A percentile compares a stretch with the other conserved stretches of the same genome.
phyloP scores from a whole-genome alignment of 2,888 invertebrate species.

The Thera obeliscata region DNA sequence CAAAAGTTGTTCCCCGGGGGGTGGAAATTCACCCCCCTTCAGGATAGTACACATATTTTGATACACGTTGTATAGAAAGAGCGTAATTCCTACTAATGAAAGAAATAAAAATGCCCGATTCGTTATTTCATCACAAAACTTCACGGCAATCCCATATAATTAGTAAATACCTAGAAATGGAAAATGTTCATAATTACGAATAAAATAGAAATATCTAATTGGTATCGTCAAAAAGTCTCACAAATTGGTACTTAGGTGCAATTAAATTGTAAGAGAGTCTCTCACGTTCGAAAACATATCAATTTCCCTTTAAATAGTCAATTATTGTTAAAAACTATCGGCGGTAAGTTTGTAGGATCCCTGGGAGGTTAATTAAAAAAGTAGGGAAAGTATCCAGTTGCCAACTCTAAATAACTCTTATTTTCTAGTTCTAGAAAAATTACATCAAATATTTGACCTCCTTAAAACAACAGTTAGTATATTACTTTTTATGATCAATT shows the following conservation, averaged over 20 bases:
- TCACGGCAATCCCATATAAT: background rate
- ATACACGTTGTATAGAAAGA: too few relatives aligned
- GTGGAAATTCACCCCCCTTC: too few relatives aligned
- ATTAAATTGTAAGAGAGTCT: constrained; percentile 33
- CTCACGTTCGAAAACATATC: constrained; percentile 39
- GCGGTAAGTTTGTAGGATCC: constrained; percentile 38
- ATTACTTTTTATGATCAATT: too few relatives aligned
- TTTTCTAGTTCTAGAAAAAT: constrained; percentile 7
- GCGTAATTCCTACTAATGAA: background rate
- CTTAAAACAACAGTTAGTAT: too few relatives aligned
- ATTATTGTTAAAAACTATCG: constrained; percentile 43
- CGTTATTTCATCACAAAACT: constrained; percentile 5
- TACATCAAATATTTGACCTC: background rate
- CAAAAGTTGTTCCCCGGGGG: too few relatives aligned
- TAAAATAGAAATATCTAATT: constrained; percentile 20
- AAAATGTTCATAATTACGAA: background rate
- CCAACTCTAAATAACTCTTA: constrained; percentile 9
- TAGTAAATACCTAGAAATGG: background rate
- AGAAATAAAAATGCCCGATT: background rate
- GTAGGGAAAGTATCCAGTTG: constrained; percentile 45
- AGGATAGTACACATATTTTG: too few relatives aligned
- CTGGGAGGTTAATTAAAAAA: constrained; percentile 43
- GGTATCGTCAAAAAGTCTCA: constrained; percentile 27
- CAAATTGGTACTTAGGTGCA: constrained; percentile 23
- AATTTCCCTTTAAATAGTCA: constrained; percentile 43